Evolutionary conservation across 2,888 invertebrate genomes (phyloP).

Genomic region (Zygothrica quintamaculata): DNA sequence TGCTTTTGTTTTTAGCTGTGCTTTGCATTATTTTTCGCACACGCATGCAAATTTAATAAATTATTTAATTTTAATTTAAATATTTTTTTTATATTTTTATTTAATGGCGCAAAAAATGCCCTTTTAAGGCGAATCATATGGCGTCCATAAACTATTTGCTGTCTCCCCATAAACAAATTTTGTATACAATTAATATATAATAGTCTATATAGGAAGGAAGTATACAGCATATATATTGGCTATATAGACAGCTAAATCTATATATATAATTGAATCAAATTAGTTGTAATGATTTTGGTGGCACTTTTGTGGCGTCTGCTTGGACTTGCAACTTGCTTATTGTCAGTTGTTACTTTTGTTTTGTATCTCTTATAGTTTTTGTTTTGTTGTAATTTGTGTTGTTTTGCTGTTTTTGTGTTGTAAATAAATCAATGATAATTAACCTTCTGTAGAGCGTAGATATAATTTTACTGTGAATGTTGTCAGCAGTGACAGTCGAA

Average conservation of each 20-base stretch:
- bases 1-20: constrained; percentile 32
- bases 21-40: constrained; percentile 44
- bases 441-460: constrained; percentile 74
- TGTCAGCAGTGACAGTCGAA: constrained; percentile 77
- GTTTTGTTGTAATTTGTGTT: constrained; percentile 18
- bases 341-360: too few relatives aligned
- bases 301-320: too few relatives aligned
- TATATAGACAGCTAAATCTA: too few relatives aligned
- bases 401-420: constrained; percentile 43
- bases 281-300: too few relatives aligned
- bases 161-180: constrained; percentile 13
- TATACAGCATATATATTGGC: too few relatives aligned
- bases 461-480: constrained; percentile 79
- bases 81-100: constrained; percentile 48
- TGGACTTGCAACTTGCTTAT: too few relatives aligned
- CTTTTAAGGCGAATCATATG: constrained; percentile 59
- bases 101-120: constrained; percentile 47
- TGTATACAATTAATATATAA: too few relatives aligned
- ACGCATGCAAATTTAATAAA: constrained; percentile 73
- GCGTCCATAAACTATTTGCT: constrained; percentile 50
- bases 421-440: constrained; percentile 79
- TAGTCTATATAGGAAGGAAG: too few relatives aligned
- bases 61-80: constrained; percentile 64
- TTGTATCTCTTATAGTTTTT: neutral
- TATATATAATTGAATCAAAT: too few relatives aligned